Base-by-base conservation (phyloP, 2,113 vertebrate species). In the Ophiodon elongatus region DNA sequence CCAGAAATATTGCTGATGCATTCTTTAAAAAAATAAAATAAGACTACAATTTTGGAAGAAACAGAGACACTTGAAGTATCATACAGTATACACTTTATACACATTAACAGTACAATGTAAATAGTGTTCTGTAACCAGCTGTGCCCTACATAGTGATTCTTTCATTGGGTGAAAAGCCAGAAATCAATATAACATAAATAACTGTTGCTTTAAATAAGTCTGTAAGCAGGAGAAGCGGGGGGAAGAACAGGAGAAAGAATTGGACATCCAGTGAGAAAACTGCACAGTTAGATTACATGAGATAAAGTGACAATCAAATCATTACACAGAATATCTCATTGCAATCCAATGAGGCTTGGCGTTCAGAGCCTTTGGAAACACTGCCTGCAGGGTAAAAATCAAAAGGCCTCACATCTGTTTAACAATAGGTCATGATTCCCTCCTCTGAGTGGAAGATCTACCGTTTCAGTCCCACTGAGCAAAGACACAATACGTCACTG, bases 351-450 rank as follows among this genome's bases (percentile, higher is more conserved):
- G 27, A 63, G 41, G 33, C 52, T 64, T 83, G 71, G 60, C 76
- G 52, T 65, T 63, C 63, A 47, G 50, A 43, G n/a, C 15, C 17
- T 47, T 74, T 52, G 47, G 50, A 79, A 74, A 74, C 29, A 66
- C 14, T 14, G 66, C 41, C 70, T 75, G 59, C 59, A 54, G 69
- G 41, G n/a, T 56, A 66, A 63, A 83, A 75, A 63, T 41, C 43
- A 41, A 70, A 84, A 70, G 57, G 14, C 73, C 56, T 69, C 69
- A 78, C 59, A 67, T 87, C 23, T 87, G 67, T 83, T 72, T 82
- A 89, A 80, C 79, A 79, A 66, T 59, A 57, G 76, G 69, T 73
- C 71, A 71, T 25, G 37, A 65, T 80, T 83, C 75, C 63, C 67
- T 63, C 80, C 50, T 84, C 54, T 73, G 31, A 66, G 65, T 78